Evolutionary conservation across 2,888 invertebrate species (phyloP).

Genomic region (Spodoptera picta): DNA sequence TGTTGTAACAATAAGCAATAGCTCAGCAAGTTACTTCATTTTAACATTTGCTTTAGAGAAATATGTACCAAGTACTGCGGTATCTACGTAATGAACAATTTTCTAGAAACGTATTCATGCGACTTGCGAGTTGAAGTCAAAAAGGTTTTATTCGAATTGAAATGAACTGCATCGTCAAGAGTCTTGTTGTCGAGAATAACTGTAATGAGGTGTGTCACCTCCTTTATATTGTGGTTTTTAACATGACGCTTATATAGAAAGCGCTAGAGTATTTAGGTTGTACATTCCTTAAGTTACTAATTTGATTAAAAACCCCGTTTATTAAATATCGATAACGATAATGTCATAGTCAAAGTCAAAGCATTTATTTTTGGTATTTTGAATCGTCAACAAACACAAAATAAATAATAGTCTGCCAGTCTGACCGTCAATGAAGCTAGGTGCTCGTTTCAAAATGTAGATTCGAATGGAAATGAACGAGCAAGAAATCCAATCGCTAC

Average conservation of each 20-base stretch:
- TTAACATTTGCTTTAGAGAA: slow-evolving; percentile 11
- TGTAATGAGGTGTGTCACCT: slow-evolving; percentile 1
- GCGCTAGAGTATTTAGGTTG: too few relatives aligned
- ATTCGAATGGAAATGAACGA: too few relatives aligned
- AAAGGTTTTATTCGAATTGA: slow-evolving; percentile 9
- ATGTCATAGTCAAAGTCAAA: too few relatives aligned
- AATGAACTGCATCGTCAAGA: slow-evolving; percentile 10
- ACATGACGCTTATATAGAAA: neutral
- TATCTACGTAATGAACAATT: slow-evolving; percentile 12
- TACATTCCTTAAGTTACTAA: too few relatives aligned
- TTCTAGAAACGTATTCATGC: slow-evolving; percentile 5
- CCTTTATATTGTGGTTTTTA: neutral
- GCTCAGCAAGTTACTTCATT: slow-evolving; percentile 7
- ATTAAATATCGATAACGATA: too few relatives aligned
- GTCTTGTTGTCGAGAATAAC: neutral
- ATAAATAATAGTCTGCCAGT: too few relatives aligned
- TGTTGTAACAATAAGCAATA: slow-evolving; percentile 57
- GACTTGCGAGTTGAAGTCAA: slow-evolving; percentile 1
- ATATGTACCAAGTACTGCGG: slow-evolving; percentile 7
- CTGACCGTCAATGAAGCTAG: too few relatives aligned
- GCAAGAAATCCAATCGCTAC: too few relatives aligned
- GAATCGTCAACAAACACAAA: too few relatives aligned
- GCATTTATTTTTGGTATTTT: too few relatives aligned
- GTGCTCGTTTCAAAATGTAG: too few relatives aligned
- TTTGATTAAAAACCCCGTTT: too few relatives aligned